Evolutionary conservation across 2,113 vertebrate genomes (phyloP).

Genomic region (Coreoperca whiteheadi): DNA sequence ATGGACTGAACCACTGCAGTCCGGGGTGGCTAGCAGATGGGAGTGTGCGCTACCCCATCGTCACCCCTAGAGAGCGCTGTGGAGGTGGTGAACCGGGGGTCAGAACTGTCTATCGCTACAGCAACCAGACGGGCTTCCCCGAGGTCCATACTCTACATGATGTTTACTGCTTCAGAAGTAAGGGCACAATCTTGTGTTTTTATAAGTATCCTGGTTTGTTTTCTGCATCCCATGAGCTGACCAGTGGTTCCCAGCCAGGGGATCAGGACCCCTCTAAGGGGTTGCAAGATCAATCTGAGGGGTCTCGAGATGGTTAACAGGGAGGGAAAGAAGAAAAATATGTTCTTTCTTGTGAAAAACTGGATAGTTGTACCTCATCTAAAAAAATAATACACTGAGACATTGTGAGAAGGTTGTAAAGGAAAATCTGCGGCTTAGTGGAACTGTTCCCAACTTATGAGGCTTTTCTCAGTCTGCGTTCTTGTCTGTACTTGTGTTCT

Average conservation of each 20-base stretch:
- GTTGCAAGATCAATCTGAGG: no score
- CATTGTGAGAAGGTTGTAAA: not conserved
- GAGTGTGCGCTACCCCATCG: slow-evolving; percentile 94
- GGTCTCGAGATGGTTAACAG: no score
- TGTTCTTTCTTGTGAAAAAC: not conserved
- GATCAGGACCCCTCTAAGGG: no score
- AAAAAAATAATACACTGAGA: no score
- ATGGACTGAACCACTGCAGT: slow-evolving; percentile 91
- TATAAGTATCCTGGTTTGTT: not conserved
- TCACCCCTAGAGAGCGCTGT: slow-evolving; percentile 90
- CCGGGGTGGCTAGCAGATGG: slow-evolving; percentile 95
- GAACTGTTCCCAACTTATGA: not conserved
- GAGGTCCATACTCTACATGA: slow-evolving; percentile 87
- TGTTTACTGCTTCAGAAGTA: slow-evolving; percentile 94
- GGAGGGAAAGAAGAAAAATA: not conserved
- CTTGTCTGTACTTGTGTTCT: not conserved
- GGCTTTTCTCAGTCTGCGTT: not conserved
- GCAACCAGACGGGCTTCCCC: slow-evolving; percentile 95
- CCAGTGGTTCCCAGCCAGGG: not conserved
- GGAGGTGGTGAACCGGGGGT: slow-evolving; percentile 90
- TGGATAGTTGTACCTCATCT: not conserved
- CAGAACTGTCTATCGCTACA: slow-evolving; percentile 91
- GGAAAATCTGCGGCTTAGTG: not conserved
- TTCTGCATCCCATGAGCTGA: not conserved
- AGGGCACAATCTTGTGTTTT: slow-evolving; percentile 18